Evolutionary conservation across 2,888 invertebrate genomes (phyloP).

Genomic region (Ectropis crepuscularia): DNA sequence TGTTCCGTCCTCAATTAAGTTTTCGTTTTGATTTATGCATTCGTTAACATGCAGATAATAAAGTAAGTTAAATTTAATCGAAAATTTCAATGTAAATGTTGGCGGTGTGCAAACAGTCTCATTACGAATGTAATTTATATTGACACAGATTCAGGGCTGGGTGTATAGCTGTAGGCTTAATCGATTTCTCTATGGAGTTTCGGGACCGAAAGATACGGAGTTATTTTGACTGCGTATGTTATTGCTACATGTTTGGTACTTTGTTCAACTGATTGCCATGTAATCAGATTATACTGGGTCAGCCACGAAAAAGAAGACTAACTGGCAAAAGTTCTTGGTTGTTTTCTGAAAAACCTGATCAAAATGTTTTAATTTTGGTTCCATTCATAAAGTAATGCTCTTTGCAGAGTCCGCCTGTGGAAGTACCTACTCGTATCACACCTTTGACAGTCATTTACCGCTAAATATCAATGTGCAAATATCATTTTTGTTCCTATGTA

Average conservation of each 20-base stretch:
- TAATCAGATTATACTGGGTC: too few species aligned
- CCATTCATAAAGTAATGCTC: too few species aligned
- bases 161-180: constrained; percentile 43
- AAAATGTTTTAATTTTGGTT: background rate
- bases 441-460: background rate
- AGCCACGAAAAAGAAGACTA: too few species aligned
- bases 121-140: constrained; percentile 59
- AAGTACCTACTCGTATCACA: too few species aligned
- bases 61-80: constrained; percentile 21
- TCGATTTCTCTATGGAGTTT: constrained; percentile 15
- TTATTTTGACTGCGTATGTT: too few species aligned
- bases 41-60: constrained; percentile 20
- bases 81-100: constrained; percentile 37
- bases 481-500: too few species aligned
- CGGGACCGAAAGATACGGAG: background rate
- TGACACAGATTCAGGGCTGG: constrained; percentile 46
- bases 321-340: too few species aligned
- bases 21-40: constrained; percentile 18
- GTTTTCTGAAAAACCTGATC: background rate
- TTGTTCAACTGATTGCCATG: too few species aligned
- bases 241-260: too few species aligned
- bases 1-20: constrained; percentile 9
- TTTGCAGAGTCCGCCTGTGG: too few species aligned
- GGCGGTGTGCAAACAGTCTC: constrained; percentile 37
- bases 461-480: background rate